Conservation (phyloP, 1,140 invertebrate species). For the Dolichoris vasculosae region DNA sequence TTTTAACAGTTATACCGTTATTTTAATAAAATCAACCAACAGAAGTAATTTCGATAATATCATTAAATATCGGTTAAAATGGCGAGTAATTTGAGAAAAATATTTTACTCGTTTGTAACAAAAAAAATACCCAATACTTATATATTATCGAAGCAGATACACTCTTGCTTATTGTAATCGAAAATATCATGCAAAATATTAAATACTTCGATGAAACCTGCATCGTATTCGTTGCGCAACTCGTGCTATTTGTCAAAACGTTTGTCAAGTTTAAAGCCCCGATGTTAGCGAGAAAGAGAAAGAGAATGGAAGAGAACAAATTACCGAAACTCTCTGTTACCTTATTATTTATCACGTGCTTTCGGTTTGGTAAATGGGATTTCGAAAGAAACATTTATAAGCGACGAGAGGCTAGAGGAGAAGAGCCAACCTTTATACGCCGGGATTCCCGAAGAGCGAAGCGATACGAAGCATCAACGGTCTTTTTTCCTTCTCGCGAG, state of each 20-base stretch:
- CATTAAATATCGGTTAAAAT: too few species aligned
- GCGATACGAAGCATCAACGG: conserved; percentile 49
- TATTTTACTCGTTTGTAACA: too few species aligned
- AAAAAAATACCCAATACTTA: background rate
- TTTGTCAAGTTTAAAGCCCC: conserved; percentile 47
- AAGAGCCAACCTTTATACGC: conserved; percentile 2
- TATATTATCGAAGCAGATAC: background rate
- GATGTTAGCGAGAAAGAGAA: too few species aligned
- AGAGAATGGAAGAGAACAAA: conserved; percentile 41
- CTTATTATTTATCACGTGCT: conserved; percentile 52
- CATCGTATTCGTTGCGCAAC: conserved; percentile 33
- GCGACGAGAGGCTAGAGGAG: conserved; percentile 25
- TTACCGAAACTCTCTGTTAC: conserved; percentile 43
- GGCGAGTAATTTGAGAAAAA: too few species aligned
- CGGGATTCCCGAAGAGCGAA: conserved; percentile 37
- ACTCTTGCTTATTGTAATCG: background rate
- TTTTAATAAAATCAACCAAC: too few species aligned
- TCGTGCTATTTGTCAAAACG: conserved; percentile 24
- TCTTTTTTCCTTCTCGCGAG: conserved; percentile 36
- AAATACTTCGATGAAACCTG: background rate
- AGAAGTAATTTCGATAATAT: too few species aligned
- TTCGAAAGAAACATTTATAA: conserved; percentile 54
- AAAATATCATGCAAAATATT: background rate
- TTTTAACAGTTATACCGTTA: too few species aligned
- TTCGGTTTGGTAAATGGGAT: conserved; percentile 49